Conservation (phyloP, 2,797 vertebrate species). For the Esox masquinongy region DNA sequence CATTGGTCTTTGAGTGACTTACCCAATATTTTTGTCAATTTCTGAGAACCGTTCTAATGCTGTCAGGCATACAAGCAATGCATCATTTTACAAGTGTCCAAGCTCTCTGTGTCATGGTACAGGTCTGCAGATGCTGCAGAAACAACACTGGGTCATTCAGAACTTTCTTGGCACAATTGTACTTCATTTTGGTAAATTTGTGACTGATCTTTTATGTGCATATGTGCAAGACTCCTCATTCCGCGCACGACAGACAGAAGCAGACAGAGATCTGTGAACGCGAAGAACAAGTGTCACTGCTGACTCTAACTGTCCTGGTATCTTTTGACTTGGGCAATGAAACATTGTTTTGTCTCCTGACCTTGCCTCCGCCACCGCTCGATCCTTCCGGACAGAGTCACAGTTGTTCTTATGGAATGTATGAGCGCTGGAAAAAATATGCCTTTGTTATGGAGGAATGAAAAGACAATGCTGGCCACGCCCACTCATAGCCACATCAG, state of each 20-base stretch:
- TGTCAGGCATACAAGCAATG: too few relatives aligned
- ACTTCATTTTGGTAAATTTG: too few relatives aligned
- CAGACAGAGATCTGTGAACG: background rate
- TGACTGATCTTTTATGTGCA: too few relatives aligned
- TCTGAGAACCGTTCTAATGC: too few relatives aligned
- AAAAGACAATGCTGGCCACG: conserved; percentile 46
- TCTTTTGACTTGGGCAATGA: conserved; percentile 28
- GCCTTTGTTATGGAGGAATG: conserved; percentile 43
- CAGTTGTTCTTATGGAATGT: conserved; percentile 35
- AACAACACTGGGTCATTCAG: too few relatives aligned
- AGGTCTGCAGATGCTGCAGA: too few relatives aligned
- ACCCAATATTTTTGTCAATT: too few relatives aligned
- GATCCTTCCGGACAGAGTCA: conserved; percentile 22
- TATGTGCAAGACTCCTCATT: too few relatives aligned
- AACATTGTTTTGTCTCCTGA: conserved; percentile 37
- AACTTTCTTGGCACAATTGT: too few relatives aligned
- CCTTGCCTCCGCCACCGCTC: conserved; percentile 28
- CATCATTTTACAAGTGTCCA: too few relatives aligned
- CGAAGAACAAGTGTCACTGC: background rate
- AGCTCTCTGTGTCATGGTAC: too few relatives aligned
- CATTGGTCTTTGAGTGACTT: too few relatives aligned
- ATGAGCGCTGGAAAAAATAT: conserved; percentile 33
- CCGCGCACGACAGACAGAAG: conserved; percentile 14
- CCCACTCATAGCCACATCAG: conserved; percentile 30
- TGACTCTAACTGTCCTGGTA: conserved; percentile 17